Base-by-base conservation (phyloP, 2,113 vertebrate species). In the Mesocricetus auratus region DNA sequence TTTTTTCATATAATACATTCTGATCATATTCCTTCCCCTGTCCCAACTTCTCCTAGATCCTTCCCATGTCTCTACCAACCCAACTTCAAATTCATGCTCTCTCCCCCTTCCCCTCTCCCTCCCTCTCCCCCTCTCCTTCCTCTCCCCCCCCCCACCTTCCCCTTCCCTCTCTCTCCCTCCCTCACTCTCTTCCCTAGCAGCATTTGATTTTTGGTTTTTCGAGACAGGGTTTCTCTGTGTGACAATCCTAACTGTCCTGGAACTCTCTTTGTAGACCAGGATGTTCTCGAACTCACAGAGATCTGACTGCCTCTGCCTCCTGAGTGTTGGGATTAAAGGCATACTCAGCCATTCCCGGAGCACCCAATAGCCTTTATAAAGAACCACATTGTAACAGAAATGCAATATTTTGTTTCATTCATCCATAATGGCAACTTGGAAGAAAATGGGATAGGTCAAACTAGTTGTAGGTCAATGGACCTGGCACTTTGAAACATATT, bases 341-440 rank as follows among this genome's bases (percentile, higher is more conserved):
- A 12, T 31, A 2, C 9, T 9, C 62, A 3, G 24, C 36, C 36
- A 71, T 71, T 36, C 36, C 69, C 3, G 17, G 36, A n/a, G 17
- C 24, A 42, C 60, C 26, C n/a, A 31, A 10, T 17, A 45, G 81
- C 58, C 45, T 85, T 64, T 88, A 56, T 39, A 66, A 88, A 86
- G 22, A 82, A 87, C 26, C 39, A 56, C 42, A 95, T 88, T 81
- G 62, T 92, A 31, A 75, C 45, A 90, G 75, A 90, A 88, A 88
- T 89, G 56, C 33, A 92, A 86, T n/a, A 3, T 92, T 96, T 94
- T 88, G 42, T 90, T 89, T 92, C 26, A 94, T 81, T 74, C n/a
- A 22, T 91, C 60, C 62, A 31, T 50, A 92, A 93, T 87, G 50
- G 39, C 88, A 62, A 79, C 47, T 92, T 90, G 19, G 53, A 90